Evolutionary conservation across 2,888 invertebrate species (phyloP).

Genomic region (Megalurothrips usitatus): DNA sequence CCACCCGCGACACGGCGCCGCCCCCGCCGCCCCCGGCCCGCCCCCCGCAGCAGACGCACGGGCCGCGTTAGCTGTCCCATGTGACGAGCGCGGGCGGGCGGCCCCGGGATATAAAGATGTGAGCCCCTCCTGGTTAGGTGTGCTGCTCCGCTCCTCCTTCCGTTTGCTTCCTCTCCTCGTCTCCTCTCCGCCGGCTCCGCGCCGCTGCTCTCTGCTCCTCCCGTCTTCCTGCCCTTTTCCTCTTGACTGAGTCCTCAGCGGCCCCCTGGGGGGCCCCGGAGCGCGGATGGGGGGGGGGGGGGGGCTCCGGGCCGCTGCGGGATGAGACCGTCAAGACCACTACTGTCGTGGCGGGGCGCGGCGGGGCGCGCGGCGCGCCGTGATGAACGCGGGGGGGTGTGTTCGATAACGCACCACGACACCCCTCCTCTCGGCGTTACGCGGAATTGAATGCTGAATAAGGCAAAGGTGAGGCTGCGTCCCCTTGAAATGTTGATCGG

Average conservation of each 20-base stretch:
- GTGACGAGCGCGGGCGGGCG: background rate
- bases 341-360: constrained; percentile 30
- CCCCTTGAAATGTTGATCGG: constrained; percentile 17
- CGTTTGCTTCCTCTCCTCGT: background rate
- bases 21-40: background rate
- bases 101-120: constrained; percentile 13
- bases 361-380: constrained; percentile 29
- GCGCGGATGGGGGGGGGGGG: too few species aligned
- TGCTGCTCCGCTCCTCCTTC: background rate
- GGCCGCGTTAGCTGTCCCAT: background rate
- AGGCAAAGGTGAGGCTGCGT: constrained; percentile 32
- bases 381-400: constrained; percentile 31
- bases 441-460: constrained; percentile 27
- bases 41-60: background rate
- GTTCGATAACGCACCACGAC: background rate
- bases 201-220: background rate
- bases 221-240: constrained; percentile 17
- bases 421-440: background rate
- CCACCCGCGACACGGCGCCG: background rate
- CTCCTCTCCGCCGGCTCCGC: background rate
- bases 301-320: background rate
- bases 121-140: background rate
- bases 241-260: constrained; percentile 20
- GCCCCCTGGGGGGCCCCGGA: background rate
- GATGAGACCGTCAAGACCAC: background rate